Evolutionary conservation across 2,888 invertebrate species (phyloP), one percentile per base, ranked within the genome.

Genomic region (Himalopsyche japonica): DNA sequence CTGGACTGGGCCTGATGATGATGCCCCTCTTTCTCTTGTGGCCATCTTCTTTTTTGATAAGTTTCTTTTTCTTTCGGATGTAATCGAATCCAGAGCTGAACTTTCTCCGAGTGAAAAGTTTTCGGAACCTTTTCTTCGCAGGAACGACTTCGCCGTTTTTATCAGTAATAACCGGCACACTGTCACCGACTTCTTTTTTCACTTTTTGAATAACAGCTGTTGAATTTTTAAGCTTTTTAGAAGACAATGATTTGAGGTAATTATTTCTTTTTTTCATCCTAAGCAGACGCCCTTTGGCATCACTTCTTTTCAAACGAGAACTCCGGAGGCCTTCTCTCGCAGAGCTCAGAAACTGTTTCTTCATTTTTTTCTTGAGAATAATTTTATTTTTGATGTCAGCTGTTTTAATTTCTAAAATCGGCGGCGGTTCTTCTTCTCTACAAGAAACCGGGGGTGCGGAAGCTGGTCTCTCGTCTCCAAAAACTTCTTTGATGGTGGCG

Each of bases 21-120:
- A 91, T 89, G 27, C 92, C 90, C 86, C 90, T 89, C 87, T 93
- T 89, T 86, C 92, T 91, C 91, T 92, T 90, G 88, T 91, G 89
- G 87, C 88, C 89, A 70, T 93, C 92, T 87, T 95, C 95, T 89
- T 94, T 94, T 88, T 92, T 91, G 1, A 92, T 90, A 76, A 94
- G 93, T 89, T 96, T 96, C 90, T 97, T 97, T 92, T 97, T 97
- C 89, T 97, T 97, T 48, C 97, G 92, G 86, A 97, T 96, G 87
- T 97, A 97, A 92, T 97, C 97, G 90, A 97, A 97, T 8, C 96
- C 96, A 18, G 96, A 96, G 88, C 95, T 95, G 89, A 96, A 95
- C 91, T 96, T 96, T 87, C 96, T 92, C 88, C 96, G 91, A n/a
- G 94, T 94, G 87, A 94, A 94, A 57, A 95, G 91, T 83, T 95